Percentiles rank a stretch among this genome's conserved stretches.
These are phyloP conservation scores for Mantis religiosa DNA, from an alignment of 2,888 invertebrate species.

Conservation along the genomic window DNA sequence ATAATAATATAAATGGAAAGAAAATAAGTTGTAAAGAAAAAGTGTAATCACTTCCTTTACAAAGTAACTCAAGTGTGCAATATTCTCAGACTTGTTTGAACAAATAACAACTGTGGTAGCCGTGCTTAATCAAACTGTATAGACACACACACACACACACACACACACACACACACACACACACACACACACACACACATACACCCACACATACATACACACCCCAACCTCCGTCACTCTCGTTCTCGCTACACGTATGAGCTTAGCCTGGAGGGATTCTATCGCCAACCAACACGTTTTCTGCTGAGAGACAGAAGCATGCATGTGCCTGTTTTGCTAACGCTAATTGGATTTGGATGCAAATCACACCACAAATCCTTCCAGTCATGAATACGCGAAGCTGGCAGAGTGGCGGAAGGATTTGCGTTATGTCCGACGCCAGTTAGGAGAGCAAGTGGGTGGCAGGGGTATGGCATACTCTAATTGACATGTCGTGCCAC, in stretches of 20 bases:
- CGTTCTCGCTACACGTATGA: neutral
- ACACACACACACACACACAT: no score
- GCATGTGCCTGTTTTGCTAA: constrained; percentile 1
- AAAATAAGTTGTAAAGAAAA: no score
- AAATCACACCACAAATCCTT: constrained; percentile 16
- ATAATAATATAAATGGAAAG: no score
- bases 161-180: no score
- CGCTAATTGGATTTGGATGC: constrained; percentile 15
- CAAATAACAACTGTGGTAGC: no score
- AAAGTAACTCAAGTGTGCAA: no score
- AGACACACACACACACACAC: no score
- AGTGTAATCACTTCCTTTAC: no score
- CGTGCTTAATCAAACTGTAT: no score
- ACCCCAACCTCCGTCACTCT: no score
- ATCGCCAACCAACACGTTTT: neutral
- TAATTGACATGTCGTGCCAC: neutral
- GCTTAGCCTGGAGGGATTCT: constrained; percentile 6
- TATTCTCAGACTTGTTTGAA: no score
- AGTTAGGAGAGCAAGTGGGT: neutral
- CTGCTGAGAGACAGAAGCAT: neutral
- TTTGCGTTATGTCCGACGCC: neutral
- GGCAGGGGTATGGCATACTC: neutral
- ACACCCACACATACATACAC: no score
- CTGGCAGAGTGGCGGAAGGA: neutral
- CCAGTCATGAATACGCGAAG: neutral